Conservation (phyloP, 2,888 invertebrate genomes). For the Scaptomyza reducta region DNA sequence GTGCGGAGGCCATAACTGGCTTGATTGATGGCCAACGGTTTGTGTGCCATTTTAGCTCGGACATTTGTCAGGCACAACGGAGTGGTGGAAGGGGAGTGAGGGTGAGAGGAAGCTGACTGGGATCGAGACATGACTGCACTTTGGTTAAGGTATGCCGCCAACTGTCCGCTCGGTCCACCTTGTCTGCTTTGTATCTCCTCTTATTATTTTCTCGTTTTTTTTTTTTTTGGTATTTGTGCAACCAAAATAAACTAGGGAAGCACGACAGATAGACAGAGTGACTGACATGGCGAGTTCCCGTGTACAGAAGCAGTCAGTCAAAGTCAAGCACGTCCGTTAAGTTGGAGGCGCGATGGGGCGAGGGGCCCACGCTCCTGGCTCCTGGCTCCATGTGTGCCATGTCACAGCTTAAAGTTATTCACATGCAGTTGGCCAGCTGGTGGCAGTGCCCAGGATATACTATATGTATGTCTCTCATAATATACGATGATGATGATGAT, state of each 20-base stretch:
- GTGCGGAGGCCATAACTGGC: conserved; percentile 70
- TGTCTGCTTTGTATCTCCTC: neutral
- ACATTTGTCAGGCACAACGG: conserved; percentile 65
- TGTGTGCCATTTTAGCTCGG: conserved; percentile 35
- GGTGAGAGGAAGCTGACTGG: conserved; percentile 4
- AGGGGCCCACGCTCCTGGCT: conserved; percentile 7
- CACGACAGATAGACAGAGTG: neutral
- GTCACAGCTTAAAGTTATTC: conserved; percentile 77
- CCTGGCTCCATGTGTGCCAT: conserved; percentile 51
- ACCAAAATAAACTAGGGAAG: conserved; percentile 42
- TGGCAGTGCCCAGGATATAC: conserved; percentile 21
- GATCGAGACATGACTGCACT: conserved; percentile 50
- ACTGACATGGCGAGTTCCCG: neutral
- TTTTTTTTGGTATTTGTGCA: conserved; percentile 39
- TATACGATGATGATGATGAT: conserved; percentile 48
- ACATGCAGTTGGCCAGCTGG: conserved; percentile 41
- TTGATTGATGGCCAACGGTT: conserved; percentile 72
- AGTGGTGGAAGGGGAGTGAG: conserved; percentile 10
- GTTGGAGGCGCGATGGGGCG: neutral
- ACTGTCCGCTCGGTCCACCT: conserved; percentile 38
- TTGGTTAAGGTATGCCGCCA: conserved; percentile 44
- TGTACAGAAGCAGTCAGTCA: conserved; percentile 45
- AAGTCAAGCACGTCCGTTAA: conserved; percentile 74
- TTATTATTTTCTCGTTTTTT: conserved; percentile 1
- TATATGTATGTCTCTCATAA: conserved; percentile 26